Evolutionary conservation across 1,140 invertebrate genomes (phyloP).

Genomic region (Lordiphosa stackelbergi): DNA sequence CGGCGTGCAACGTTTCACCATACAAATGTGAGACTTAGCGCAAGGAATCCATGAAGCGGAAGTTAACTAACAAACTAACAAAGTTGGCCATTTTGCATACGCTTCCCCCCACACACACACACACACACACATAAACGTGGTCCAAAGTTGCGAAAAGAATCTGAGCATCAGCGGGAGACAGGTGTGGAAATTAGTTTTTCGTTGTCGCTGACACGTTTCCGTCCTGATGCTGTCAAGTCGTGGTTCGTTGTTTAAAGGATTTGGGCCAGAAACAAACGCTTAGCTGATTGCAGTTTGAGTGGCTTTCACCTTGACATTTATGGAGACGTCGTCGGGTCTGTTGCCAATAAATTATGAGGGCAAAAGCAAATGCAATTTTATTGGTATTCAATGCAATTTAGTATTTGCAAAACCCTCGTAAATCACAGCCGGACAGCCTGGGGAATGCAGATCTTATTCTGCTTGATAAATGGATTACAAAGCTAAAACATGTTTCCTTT

Average conservation of each 20-base stretch:
- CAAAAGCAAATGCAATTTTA: constrained; percentile 38
- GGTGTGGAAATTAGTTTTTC: constrained; percentile 65
- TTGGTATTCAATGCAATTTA: constrained; percentile 68
- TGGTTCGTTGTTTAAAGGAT: constrained; percentile 23
- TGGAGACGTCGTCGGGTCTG: constrained; percentile 1
- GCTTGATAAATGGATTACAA: constrained; percentile 14
- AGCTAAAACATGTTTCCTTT: neutral
- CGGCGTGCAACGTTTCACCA: constrained; percentile 39
- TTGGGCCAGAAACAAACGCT: constrained; percentile 38
- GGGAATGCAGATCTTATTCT: constrained; percentile 1
- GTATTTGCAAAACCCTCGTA: constrained; percentile 38
- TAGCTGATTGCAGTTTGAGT: constrained; percentile 44
- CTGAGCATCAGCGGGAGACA: constrained; percentile 31
- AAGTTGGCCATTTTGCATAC: constrained; percentile 56
- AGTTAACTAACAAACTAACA: constrained; percentile 56
- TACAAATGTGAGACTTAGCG: constrained; percentile 6
- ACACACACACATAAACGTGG: constrained; percentile 8
- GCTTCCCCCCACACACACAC: neutral
- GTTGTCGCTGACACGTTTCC: constrained; percentile 23
- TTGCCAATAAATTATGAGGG: constrained; percentile 41
- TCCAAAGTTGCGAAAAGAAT: constrained; percentile 39
- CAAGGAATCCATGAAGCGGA: constrained; percentile 44
- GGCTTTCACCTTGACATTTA: constrained; percentile 59
- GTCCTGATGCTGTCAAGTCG: constrained; percentile 2
- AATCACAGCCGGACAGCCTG: constrained; percentile 41